Conservation (phyloP, 2,888 invertebrate genomes). For the Drosophila anceps region DNA sequence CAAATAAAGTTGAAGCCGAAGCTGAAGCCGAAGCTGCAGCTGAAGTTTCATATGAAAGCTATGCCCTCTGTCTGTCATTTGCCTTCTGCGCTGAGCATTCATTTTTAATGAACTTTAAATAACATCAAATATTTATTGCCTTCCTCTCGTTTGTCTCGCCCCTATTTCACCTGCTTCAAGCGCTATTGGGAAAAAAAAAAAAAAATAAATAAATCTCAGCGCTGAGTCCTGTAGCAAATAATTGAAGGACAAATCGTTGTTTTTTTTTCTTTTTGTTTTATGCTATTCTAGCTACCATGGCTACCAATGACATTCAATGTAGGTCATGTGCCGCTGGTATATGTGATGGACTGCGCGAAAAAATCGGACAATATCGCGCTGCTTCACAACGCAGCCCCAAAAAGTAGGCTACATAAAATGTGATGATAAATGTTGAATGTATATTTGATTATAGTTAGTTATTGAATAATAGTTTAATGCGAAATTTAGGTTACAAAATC, state of each 20-base stretch:
- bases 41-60: background rate
- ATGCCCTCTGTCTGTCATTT: slow-evolving; percentile 4
- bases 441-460: background rate
- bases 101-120: slow-evolving; percentile 72
- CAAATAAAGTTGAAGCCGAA: slow-evolving; percentile 5
- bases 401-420: slow-evolving; percentile 1
- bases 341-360: slow-evolving; percentile 28
- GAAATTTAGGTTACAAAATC: background rate
- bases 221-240: slow-evolving; percentile 37
- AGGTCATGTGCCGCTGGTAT: slow-evolving; percentile 39
- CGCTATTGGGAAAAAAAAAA: slow-evolving; percentile 2
- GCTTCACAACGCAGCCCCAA: background rate
- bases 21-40: background rate
- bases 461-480: background rate
- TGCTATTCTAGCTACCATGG: slow-evolving; percentile 20
- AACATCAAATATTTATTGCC: slow-evolving; percentile 59
- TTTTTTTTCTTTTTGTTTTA: background rate
- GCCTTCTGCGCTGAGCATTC: slow-evolving; percentile 21
- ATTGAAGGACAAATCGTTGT: slow-evolving; percentile 43
- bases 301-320: slow-evolving; percentile 44
- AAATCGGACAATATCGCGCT: slow-evolving; percentile 2
- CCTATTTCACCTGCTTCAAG: slow-evolving; percentile 11
- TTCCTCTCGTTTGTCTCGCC: slow-evolving; percentile 12
- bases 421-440: background rate
- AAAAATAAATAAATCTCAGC: slow-evolving; percentile 7